Conservation (phyloP, 37 sponge, comb jelly and placozoan genomes). For the Chondrosia reniformis region DNA sequence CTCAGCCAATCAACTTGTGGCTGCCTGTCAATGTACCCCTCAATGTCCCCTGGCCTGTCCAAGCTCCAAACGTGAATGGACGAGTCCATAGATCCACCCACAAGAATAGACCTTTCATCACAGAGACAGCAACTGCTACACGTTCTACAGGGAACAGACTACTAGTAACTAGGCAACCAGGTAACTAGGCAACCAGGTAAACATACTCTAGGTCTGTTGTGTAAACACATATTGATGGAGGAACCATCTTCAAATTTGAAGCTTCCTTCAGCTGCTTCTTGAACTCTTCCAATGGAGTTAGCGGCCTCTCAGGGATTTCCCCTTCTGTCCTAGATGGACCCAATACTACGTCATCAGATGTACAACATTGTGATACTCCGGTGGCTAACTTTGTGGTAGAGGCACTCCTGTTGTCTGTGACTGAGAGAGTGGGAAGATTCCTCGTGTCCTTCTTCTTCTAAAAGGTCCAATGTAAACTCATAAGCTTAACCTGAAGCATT, state of each 20-base stretch:
- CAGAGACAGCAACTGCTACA: conserved; percentile 31
- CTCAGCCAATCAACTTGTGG: background rate
- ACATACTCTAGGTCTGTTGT: background rate
- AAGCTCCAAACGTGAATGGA: conserved; percentile 62
- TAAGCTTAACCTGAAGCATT: background rate
- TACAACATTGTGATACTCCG: background rate
- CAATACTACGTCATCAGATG: background rate
- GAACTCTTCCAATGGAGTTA: conserved; percentile 24
- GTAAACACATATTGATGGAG: conserved; percentile 19
- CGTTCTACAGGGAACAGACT: background rate
- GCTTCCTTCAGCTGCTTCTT: conserved; percentile 11
- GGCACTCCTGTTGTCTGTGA: background rate
- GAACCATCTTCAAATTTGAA: conserved; percentile 8
- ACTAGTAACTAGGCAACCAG: background rate
- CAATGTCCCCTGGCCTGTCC: conserved; percentile 3
- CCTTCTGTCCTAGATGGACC: background rate
- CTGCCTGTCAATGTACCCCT: background rate
- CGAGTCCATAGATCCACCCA: conserved; percentile 71
- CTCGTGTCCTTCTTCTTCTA: conserved; percentile 10
- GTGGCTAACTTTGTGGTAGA: background rate
- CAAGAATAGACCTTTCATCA: background rate
- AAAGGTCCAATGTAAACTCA: background rate
- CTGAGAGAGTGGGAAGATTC: background rate
- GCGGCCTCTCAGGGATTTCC: background rate
- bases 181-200: background rate